phyloP scores from a whole-genome alignment of 2,888 invertebrate species.

The Choreutis nemorana region DNA sequence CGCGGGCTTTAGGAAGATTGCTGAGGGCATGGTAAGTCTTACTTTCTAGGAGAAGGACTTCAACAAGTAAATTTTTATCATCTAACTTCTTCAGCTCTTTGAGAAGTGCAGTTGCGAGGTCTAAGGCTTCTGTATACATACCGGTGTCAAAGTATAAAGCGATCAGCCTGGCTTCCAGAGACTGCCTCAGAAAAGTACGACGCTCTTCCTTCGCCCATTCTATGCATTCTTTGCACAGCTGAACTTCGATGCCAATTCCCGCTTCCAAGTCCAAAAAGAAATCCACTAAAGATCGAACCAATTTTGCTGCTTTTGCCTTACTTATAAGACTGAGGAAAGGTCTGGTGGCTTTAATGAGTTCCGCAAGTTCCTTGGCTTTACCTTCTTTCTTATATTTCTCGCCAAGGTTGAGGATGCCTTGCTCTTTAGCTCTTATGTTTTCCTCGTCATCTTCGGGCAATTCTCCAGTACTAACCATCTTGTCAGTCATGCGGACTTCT shows the following conservation, averaged over 20 bases:
- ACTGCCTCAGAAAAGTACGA: slow-evolving; percentile 95
- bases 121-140: slow-evolving; percentile 86
- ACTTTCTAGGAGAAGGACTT: slow-evolving; percentile 97
- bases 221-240: slow-evolving; percentile 96
- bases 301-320: slow-evolving; percentile 98
- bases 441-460: slow-evolving; percentile 87
- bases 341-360: slow-evolving; percentile 92
- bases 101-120: slow-evolving; percentile 85
- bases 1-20: slow-evolving; percentile 95
- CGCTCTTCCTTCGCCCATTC: slow-evolving; percentile 99
- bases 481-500: slow-evolving; percentile 76
- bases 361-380: slow-evolving; percentile 90
- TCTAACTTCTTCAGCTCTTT: slow-evolving; percentile 98
- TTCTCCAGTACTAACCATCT: slow-evolving; percentile 81
- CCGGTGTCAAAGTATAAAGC: slow-evolving; percentile 94
- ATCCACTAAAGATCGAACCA: slow-evolving; percentile 96
- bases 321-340: slow-evolving; percentile 95
- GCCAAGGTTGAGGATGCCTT: slow-evolving; percentile 92
- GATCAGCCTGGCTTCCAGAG: slow-evolving; percentile 92
- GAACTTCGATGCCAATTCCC: slow-evolving; percentile 93
- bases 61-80: slow-evolving; percentile 98
- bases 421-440: slow-evolving; percentile 90
- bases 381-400: slow-evolving; percentile 92
- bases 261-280: slow-evolving; percentile 97
- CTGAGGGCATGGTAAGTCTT: slow-evolving; percentile 98